Percentiles rank a stretch among this genome's conserved stretches.
These are phyloP conservation scores for Psettodes erumei DNA, from an alignment of 2,113 vertebrate species.

Conservation along the genomic window DNA sequence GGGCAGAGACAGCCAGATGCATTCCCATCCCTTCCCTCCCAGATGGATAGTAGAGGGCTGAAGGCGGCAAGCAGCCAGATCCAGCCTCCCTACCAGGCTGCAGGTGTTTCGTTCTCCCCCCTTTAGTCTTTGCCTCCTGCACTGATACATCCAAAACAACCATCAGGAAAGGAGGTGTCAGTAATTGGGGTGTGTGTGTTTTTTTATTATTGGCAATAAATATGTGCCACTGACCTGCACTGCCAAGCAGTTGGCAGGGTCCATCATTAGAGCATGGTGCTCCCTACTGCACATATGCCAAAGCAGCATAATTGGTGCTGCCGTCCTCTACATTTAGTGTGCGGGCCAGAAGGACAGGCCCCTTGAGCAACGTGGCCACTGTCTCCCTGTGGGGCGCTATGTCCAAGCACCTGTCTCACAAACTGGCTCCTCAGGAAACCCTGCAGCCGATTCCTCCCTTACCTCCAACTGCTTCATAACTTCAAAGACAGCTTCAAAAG, in stretches of 20 bases:
- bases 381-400: slow-evolving; percentile 65
- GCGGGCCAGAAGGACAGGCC: slow-evolving; percentile 55
- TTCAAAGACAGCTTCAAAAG: slow-evolving; percentile 73
- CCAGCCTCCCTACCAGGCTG: slow-evolving; percentile 70
- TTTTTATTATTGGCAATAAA: slow-evolving; percentile 68
- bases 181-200: slow-evolving; percentile 70
- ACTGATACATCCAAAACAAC: slow-evolving; percentile 67
- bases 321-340: slow-evolving; percentile 61
- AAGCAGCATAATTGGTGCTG: slow-evolving; percentile 78
- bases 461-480: slow-evolving; percentile 69
- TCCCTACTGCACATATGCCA: slow-evolving; percentile 78
- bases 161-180: slow-evolving; percentile 60
- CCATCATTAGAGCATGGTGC: slow-evolving; percentile 70
- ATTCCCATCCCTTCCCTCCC: slow-evolving; percentile 42
- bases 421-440: slow-evolving; percentile 63
- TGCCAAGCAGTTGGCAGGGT: slow-evolving; percentile 77
- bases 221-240: slow-evolving; percentile 70
- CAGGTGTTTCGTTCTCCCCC: slow-evolving; percentile 59
- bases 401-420: slow-evolving; percentile 69
- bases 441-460: slow-evolving; percentile 59
- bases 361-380: slow-evolving; percentile 63
- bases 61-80: slow-evolving; percentile 63
- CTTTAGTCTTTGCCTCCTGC: slow-evolving; percentile 29
- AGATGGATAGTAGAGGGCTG: slow-evolving; percentile 55
- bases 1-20: slow-evolving; percentile 58